These are phyloP conservation scores for Progne subis DNA, from an alignment of 2,113 vertebrate genomes.

Conservation along the genomic window DNA sequence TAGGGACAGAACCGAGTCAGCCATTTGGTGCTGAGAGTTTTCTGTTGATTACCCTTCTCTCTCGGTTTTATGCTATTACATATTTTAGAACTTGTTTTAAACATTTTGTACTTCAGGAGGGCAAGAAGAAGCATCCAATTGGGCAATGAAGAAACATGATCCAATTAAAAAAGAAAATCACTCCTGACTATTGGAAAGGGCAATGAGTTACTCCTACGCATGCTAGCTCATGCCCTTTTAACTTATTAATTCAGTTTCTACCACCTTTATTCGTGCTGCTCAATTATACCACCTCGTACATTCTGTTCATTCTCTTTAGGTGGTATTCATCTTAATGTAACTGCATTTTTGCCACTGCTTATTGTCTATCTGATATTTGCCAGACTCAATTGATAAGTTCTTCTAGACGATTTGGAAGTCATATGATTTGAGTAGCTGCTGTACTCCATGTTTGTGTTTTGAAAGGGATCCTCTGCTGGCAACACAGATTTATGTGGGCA, in stretches of 20 bases:
- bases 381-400: background rate
- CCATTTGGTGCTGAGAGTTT: background rate
- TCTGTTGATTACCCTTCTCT: background rate
- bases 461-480: background rate
- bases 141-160: background rate
- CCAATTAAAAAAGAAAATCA: slow-evolving; percentile 1
- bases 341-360: background rate
- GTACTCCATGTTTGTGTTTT: background rate
- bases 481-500: background rate
- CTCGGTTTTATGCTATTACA: background rate
- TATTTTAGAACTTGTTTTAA: background rate
- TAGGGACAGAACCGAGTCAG: background rate
- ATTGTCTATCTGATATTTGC: background rate
- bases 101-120: background rate
- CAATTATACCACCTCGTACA: background rate
- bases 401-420: background rate
- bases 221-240: background rate
- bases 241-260: slow-evolving; percentile 5
- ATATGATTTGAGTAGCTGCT: background rate
- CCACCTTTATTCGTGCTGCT: background rate
- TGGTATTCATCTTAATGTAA: background rate
- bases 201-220: background rate
- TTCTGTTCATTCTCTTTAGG: background rate
- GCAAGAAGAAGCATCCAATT: background rate
- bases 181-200: background rate